Evolutionary conservation across 2,113 vertebrate species (phyloP).

Genomic region (Eira barbara): DNA sequence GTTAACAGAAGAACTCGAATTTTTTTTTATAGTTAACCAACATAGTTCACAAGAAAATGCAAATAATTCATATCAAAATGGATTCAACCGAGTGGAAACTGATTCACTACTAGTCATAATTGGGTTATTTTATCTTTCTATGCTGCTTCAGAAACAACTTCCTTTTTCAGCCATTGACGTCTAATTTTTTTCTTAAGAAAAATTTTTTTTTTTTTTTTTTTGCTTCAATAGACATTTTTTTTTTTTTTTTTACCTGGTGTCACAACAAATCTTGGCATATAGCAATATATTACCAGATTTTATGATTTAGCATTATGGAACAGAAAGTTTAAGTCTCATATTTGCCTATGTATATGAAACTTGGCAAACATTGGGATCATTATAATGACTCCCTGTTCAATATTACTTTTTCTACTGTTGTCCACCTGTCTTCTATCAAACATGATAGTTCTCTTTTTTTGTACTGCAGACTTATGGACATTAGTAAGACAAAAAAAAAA

Average conservation of each 20-base stretch:
- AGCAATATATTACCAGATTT: not conserved
- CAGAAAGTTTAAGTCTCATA: not conserved
- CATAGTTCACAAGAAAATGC: not conserved
- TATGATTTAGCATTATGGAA: not conserved
- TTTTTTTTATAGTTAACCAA: not conserved
- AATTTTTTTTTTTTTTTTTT: too few relatives aligned
- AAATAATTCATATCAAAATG: not conserved
- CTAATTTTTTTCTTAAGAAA: too few relatives aligned
- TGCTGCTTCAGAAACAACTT: too few relatives aligned
- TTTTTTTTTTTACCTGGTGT: not conserved
- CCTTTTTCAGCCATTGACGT: too few relatives aligned
- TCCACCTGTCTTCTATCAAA: not conserved
- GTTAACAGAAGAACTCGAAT: not conserved
- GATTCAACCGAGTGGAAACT: not conserved
- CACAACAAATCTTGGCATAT: not conserved
- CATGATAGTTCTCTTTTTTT: not conserved
- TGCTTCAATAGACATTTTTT: not conserved
- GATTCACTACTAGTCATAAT: not conserved
- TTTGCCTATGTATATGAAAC: not conserved
- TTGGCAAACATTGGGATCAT: not conserved
- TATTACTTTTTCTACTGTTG: not conserved
- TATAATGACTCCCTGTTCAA: not conserved
- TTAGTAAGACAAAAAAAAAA: not conserved
- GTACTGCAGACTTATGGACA: not conserved
- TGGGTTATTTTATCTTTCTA: not conserved